Percentiles rank a stretch among this genome's conserved stretches.
Conservation (phyloP, 2,113 vertebrate genomes). For the Motacilla tschutschensis region DNA sequence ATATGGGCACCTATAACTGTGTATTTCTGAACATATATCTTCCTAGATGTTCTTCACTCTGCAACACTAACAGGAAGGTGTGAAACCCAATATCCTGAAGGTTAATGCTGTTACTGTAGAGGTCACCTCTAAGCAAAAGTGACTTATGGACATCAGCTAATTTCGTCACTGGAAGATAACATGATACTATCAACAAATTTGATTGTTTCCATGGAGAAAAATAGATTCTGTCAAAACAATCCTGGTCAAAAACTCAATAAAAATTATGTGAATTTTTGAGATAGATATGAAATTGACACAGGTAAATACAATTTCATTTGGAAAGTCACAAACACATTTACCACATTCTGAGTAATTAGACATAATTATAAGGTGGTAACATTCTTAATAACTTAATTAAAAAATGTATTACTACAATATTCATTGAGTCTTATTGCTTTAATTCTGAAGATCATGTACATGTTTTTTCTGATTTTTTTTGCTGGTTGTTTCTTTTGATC, state of each 20-base stretch:
- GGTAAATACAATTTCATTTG: constrained; percentile 16
- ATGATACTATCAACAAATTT: neutral
- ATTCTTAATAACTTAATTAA: neutral
- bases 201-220: neutral
- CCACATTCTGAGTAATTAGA: neutral
- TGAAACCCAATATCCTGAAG: neutral
- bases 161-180: neutral
- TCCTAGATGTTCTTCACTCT: neutral
- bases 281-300: neutral
- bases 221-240: neutral
- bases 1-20: accelerated
- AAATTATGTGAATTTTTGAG: neutral
- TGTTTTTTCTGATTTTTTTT: neutral
- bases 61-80: neutral
- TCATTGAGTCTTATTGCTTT: neutral
- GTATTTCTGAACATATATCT: neutral
- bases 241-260: neutral
- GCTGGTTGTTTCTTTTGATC: neutral
- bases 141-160: neutral
- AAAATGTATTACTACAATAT: neutral
- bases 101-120: neutral
- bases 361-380: neutral
- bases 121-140: neutral
- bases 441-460: neutral
- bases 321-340: neutral